A percentile compares a stretch with the other conserved stretches of the same genome.
Conservation (phyloP, 1,140 invertebrate genomes). For the Hyposmocoma kahamanoa region DNA sequence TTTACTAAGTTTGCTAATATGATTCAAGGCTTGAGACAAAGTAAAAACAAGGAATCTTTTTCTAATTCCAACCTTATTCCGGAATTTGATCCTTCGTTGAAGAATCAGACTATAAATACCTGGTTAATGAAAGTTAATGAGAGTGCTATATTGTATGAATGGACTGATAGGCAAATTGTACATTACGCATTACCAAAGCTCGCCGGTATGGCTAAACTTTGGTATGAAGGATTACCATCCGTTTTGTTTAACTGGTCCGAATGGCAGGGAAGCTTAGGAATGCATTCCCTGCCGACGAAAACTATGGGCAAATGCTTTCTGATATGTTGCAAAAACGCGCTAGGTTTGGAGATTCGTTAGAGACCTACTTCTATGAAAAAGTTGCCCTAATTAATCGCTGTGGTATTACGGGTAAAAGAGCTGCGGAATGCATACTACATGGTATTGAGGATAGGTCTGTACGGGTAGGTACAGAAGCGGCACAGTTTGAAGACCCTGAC, state of each 20-base stretch:
- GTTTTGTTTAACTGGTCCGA: neutral
- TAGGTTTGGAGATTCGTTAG: slow-evolving; percentile 1
- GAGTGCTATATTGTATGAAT: neutral
- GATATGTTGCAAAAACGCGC: slow-evolving; percentile 1
- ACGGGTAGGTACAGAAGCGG: neutral
- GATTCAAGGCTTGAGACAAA: no score
- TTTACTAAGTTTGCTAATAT: no score
- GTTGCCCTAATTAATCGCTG: neutral
- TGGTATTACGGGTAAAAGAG: neutral
- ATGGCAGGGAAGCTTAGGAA: neutral
- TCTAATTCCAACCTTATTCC: neutral
- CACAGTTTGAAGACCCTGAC: slow-evolving; percentile 1
- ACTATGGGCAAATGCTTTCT: neutral
- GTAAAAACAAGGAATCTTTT: neutral
- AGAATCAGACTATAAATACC: neutral
- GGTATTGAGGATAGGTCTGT: slow-evolving; percentile 3
- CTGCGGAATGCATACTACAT: neutral
- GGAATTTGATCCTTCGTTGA: slow-evolving; percentile 1
- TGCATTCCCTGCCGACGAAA: neutral
- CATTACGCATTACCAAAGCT: neutral
- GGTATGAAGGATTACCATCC: neutral
- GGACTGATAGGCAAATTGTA: neutral
- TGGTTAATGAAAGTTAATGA: neutral
- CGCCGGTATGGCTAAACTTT: neutral
- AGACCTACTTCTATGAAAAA: slow-evolving; percentile 1